These are phyloP conservation scores for Chaitophorus viminalis DNA, from an alignment of 2,888 invertebrate species.

Conservation along the genomic window DNA sequence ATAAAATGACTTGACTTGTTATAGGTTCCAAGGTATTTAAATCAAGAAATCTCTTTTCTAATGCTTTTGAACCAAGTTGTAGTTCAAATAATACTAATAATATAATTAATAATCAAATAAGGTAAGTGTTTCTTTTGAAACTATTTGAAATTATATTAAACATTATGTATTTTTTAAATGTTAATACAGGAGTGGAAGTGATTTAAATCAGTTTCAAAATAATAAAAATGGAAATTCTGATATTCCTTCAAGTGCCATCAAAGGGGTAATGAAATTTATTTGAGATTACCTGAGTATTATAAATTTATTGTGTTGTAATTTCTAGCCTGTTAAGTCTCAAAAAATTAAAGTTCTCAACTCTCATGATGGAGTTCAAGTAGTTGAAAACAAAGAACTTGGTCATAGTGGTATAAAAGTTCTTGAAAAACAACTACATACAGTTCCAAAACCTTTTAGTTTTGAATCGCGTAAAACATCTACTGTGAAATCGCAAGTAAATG, in stretches of 20 bases:
- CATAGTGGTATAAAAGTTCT: constrained; percentile 44
- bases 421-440: constrained; percentile 49
- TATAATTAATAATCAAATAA: constrained; percentile 4
- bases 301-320: not conserved
- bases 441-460: constrained; percentile 54
- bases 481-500: constrained; percentile 38
- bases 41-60: constrained; percentile 31
- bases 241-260: constrained; percentile 24
- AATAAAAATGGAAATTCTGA: not conserved
- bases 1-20: not conserved
- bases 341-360: constrained; percentile 50
- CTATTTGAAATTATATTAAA: not conserved
- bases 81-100: constrained; percentile 27
- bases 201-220: not conserved
- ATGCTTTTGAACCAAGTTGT: constrained; percentile 8
- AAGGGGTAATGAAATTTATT: constrained; percentile 22
- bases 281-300: not conserved
- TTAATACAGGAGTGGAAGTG: constrained; percentile 8
- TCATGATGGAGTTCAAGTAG: constrained; percentile 46
- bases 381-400: constrained; percentile 54
- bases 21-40: constrained; percentile 52
- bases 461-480: constrained; percentile 40
- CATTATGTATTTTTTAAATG: not conserved
- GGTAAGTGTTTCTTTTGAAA: not conserved
- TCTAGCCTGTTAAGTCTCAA: constrained; percentile 28